Percentiles rank a stretch among this genome's conserved stretches.
phyloP scores from a whole-genome alignment of 30 jellyfish, hydroid and myxozoan genomes.

The Catostylus mosaicus region DNA sequence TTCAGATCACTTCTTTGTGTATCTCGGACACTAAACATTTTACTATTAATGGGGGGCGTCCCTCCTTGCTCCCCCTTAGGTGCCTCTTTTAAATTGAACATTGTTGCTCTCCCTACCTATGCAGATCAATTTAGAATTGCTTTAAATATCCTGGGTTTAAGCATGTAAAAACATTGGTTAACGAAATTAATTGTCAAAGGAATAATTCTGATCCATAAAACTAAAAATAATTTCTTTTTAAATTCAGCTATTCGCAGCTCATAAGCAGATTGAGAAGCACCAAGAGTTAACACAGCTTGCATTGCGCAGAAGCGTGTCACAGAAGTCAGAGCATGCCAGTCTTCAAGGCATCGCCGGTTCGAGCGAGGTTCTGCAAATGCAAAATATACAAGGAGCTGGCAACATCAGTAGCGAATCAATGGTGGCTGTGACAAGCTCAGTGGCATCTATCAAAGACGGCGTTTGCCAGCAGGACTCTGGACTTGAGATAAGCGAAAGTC shows the following conservation, averaged over 20 bases:
- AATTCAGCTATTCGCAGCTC: background rate
- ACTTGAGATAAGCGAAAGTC: background rate
- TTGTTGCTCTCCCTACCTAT: no score
- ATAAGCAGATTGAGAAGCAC: background rate
- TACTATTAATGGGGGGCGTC: no score
- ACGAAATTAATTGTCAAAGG: no score
- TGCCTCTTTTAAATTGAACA: no score
- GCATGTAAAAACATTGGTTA: no score
- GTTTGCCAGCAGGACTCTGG: conserved; percentile 5
- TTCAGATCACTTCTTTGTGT: no score
- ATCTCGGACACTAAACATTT: no score
- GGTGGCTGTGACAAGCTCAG: background rate
- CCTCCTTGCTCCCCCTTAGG: no score
- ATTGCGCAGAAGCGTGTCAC: background rate
- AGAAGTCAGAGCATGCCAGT: background rate
- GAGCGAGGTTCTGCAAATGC: background rate
- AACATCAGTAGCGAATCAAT: background rate
- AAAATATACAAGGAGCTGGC: background rate
- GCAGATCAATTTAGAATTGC: no score
- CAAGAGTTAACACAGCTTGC: background rate
- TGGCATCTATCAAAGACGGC: background rate
- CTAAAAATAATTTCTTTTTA: background rate
- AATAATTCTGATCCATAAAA: no score
- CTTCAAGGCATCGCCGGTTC: no score
- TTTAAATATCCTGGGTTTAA: no score